Base-by-base conservation (phyloP, 2,113 vertebrate genomes). In the Aphelocoma coerulescens region DNA sequence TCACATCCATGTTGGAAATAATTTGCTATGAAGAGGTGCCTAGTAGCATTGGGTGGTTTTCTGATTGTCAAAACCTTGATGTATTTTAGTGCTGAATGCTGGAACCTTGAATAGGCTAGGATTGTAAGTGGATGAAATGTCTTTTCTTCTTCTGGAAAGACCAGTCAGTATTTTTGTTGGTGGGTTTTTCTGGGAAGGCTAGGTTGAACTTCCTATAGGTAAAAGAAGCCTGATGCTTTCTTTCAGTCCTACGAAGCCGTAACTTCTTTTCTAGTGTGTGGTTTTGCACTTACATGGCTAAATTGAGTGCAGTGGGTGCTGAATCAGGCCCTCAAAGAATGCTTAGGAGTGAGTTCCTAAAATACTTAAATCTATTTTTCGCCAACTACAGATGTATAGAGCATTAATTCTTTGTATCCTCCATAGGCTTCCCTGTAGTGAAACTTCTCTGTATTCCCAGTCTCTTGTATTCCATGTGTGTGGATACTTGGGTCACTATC, bases 301-400 rank as follows among this genome's bases (percentile, higher is more conserved):
- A 83, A 72, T 33, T 0, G 0, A 48, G 30, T 33, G 20, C 41
- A 73, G 27, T 0, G 0, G 35, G 12, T 78, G 52, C 54, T 88
- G 71, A 88, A 82, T 68, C 66, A 48, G 35, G 52, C 16, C 48
- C 27, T 74, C 24, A 63, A 88, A 78, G 21, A 46, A 75, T 41
- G 10, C 61, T 75, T 88, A 67, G 71, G 49, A 82, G 48, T 3
- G 2, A 75, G 55, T 83, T 85, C 16, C 39, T 82, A 27, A 72
- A 82, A 59, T 35, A 59, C 15, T 39, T 39, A 61, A 83, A 7
- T 16, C 24, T 76, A 0, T 15, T 83, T 90, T 81, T 92, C 21
- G 51, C 28, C 35, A 65, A 21, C 35, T 79, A 4, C 26, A 30
- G n/a, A 20, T 37, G 48, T 21, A 67, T 49, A 49, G 39, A 63